Percentiles rank a stretch among this genome's conserved stretches.
Evolutionary conservation across 2,888 invertebrate genomes (phyloP).

Genomic region (Temnothorax unifasciatus): DNA sequence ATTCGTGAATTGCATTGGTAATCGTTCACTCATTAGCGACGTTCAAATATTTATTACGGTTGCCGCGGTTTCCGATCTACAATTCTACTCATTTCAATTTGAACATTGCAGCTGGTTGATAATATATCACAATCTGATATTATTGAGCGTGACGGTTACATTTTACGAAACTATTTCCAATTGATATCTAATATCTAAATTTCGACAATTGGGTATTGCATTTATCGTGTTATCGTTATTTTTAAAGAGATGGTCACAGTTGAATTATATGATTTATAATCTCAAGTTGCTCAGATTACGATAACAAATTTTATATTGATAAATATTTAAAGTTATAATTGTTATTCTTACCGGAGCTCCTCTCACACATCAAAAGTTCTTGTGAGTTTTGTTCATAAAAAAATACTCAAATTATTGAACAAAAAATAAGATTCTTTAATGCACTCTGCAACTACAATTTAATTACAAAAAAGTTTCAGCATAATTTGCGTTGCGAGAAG

Average conservation of each 20-base stretch:
- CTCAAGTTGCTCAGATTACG: not conserved
- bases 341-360: not conserved
- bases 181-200: not conserved
- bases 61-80: conserved; percentile 31
- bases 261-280: conserved; percentile 3
- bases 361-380: not conserved
- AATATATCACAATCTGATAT: conserved; percentile 40
- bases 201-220: not conserved
- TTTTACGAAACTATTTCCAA: conserved; percentile 17
- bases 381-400: not conserved
- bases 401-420: not conserved
- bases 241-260: not conserved
- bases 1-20: conserved; percentile 50
- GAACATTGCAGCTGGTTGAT: not conserved
- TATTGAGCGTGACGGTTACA: conserved; percentile 22
- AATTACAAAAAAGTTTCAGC: conserved; percentile 55
- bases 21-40: conserved; percentile 53
- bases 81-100: conserved; percentile 28
- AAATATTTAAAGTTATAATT: not conserved
- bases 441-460: conserved; percentile 15
- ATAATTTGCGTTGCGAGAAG: conserved; percentile 45
- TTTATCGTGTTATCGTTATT: not conserved
- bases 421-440: conserved; percentile 24
- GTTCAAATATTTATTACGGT: conserved; percentile 53
- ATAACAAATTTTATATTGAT: not conserved